These are phyloP conservation scores for Telmatochromis sp. DNA, from an alignment of 2,113 vertebrate genomes.

Conservation along the genomic window DNA sequence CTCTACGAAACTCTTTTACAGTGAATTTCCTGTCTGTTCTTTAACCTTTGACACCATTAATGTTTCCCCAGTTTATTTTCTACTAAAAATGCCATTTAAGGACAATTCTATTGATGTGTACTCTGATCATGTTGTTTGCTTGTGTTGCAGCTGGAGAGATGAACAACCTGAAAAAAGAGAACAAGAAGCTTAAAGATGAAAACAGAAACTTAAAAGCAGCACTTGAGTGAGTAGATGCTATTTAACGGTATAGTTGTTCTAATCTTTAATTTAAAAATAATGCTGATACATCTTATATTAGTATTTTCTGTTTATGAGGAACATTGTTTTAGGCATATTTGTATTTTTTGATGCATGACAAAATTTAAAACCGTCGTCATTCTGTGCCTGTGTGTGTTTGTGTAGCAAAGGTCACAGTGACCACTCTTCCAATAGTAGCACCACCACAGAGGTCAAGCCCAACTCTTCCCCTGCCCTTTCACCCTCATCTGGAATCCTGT, in stretches of 20 bases:
- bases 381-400: neutral
- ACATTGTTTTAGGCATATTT: neutral
- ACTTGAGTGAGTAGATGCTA: conserved; percentile 53
- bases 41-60: neutral
- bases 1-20: neutral
- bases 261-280: neutral
- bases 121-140: neutral
- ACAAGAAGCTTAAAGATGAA: conserved; percentile 62
- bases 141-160: conserved; percentile 62
- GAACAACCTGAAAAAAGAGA: conserved; percentile 64
- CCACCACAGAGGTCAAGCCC: conserved; percentile 35
- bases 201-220: conserved; percentile 27
- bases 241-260: neutral
- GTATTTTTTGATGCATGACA: neutral
- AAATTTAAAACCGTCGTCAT: neutral
- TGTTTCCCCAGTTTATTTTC: neutral
- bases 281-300: neutral
- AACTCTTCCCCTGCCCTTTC: conserved; percentile 38
- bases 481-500: neutral
- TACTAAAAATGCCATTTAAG: neutral
- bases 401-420: conserved; percentile 35
- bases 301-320: neutral
- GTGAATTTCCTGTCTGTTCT: neutral
- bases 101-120: neutral
- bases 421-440: neutral